These are phyloP conservation scores for Arvicanthis niloticus DNA, from an alignment of 2,113 vertebrate genomes.

Conservation along the genomic window DNA sequence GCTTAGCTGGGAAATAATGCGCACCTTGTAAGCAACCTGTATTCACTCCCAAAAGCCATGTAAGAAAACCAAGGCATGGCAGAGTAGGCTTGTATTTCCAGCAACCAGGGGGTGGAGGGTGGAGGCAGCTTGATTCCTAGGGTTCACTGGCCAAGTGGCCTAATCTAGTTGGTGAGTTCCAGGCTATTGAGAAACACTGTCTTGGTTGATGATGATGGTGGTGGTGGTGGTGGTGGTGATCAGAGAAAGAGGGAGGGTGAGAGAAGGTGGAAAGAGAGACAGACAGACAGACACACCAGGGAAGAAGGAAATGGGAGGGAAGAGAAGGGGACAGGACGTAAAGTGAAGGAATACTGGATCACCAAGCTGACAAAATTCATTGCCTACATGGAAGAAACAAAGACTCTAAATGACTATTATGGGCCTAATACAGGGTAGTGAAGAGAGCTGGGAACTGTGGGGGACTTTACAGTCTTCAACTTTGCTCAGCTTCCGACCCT, in stretches of 20 bases:
- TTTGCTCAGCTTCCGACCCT: neutral
- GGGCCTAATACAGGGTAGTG: neutral
- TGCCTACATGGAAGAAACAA: neutral
- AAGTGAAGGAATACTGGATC: neutral
- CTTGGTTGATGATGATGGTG: too few species aligned
- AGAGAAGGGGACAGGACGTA: too few species aligned
- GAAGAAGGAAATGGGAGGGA: neutral
- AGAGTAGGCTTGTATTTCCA: neutral
- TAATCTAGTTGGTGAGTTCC: neutral
- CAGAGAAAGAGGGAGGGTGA: too few species aligned
- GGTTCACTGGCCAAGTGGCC: neutral
- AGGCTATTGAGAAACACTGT: neutral
- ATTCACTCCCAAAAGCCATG: neutral
- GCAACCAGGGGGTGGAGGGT: neutral
- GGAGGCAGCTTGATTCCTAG: neutral
- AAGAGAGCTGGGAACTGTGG: neutral
- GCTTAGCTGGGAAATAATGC: neutral
- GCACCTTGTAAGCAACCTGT: neutral
- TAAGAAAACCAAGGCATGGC: neutral
- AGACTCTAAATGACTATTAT: neutral
- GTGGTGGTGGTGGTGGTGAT: too few species aligned
- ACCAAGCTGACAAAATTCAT: neutral
- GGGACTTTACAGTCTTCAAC: neutral
- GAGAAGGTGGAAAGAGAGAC: neutral
- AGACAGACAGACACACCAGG: neutral